phyloP scores from a whole-genome alignment of 2,797 vertebrate genomes.

The Ispidina picta region DNA sequence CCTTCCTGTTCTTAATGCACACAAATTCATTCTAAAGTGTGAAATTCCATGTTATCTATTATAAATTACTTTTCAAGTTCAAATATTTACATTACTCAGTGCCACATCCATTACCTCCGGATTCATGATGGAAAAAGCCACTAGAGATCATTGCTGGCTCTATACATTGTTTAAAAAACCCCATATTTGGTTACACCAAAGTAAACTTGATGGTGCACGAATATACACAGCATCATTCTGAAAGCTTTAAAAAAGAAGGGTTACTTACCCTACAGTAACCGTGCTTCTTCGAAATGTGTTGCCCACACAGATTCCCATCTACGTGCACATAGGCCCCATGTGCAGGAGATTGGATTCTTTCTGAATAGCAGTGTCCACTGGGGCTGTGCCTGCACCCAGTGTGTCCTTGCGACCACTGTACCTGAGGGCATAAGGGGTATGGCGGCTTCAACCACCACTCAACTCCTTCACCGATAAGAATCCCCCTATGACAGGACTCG shows the following conservation, averaged over 20 bases:
- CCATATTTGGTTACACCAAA: background rate
- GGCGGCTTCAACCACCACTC: conserved; percentile 74
- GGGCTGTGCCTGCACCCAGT: conserved; percentile 74
- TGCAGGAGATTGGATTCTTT: conserved; percentile 74
- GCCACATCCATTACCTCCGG: background rate
- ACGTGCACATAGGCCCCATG: conserved; percentile 72
- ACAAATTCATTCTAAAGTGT: background rate
- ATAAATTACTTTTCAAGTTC: background rate
- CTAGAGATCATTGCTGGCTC: background rate
- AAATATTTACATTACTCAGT: background rate
- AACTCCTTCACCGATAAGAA: conserved; percentile 62
- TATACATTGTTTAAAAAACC: background rate
- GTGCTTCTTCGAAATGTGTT: conserved; percentile 75
- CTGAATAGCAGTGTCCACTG: conserved; percentile 75
- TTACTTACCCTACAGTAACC: conserved; percentile 75
- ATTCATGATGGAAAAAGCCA: background rate
- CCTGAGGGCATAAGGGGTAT: conserved; percentile 74
- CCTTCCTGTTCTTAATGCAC: background rate
- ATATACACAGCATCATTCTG: conserved; percentile 51
- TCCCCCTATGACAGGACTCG: conserved; percentile 55
- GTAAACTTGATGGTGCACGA: conserved; percentile 40
- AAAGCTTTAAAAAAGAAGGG: conserved; percentile 73
- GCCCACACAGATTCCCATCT: conserved; percentile 75
- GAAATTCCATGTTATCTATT: background rate
- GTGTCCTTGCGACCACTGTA: conserved; percentile 75